Evolutionary conservation across 1,140 invertebrate genomes (phyloP), one percentile per base, ranked within the genome.

Genomic region (Drosophila nasuta): DNA sequence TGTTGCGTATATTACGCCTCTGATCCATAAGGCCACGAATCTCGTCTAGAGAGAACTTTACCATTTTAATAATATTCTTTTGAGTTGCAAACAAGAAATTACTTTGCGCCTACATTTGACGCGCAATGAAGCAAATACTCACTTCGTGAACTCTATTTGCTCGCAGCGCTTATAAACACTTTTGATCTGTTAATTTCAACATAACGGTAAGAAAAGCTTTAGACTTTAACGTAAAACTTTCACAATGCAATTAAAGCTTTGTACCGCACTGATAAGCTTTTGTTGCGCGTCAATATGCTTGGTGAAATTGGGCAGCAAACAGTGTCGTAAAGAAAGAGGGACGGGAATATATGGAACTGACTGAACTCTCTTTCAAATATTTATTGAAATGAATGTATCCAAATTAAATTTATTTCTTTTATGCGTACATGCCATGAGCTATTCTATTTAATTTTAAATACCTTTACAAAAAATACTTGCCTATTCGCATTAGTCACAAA

Each of bases 41-140:
- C 95, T 99, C 98, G 95, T 99, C 98, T 94, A 99, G 97, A 38
- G 98, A 99, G 93, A 99, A 99, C 96, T 99, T 99, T 95, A 99
- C 98, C 98, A 71, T 71, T 58, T 64, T 58, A 0, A 13, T 15
- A 46, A 30, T 10, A 15, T 41, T 38, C 25, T 41, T 10, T 3
- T 3, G 11, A 17, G 15, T 49, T 1, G 7, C 41, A 10, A n/a
- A 8, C n/a, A 13, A 5, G 3, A 65, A 58, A 57, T 28, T n/a
- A 56, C 45, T 35, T 52, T 5, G 69, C 65, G 41, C 30, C 43
- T 38, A 58, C 60, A 65, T 72, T 65, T 52, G 45, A 57, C 52
- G 45, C 69, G 43, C 69, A 41, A 11, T 5, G 30, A 64, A 41
- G 10, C 10, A 49, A 15, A 17, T 51, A n/a, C 25, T 41, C 28